phyloP scores from a whole-genome alignment of 2,113 vertebrate species.

The Neotoma lepida region DNA sequence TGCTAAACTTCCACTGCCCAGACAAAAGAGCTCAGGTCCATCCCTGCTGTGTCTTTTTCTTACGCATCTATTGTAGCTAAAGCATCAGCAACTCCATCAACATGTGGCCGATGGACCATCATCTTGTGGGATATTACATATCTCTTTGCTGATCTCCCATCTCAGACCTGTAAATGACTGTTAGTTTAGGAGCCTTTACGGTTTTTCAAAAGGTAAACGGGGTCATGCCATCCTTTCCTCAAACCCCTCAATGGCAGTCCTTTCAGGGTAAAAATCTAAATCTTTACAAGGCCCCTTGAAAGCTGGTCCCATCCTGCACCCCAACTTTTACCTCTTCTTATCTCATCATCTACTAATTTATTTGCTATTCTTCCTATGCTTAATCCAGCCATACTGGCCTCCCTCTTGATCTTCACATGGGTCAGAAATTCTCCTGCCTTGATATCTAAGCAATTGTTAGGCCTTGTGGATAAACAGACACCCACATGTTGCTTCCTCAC shows the following conservation, averaged over 20 bases:
- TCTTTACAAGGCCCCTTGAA: background rate
- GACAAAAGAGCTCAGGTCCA: background rate
- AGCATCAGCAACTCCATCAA: background rate
- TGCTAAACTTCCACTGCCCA: background rate
- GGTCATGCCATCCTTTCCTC: background rate
- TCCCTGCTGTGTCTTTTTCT: background rate
- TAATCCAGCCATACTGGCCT: background rate
- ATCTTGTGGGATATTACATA: background rate
- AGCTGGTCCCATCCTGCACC: background rate
- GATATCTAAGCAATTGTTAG: background rate
- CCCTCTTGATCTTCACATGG: background rate
- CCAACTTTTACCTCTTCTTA: background rate
- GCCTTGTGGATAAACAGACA: background rate
- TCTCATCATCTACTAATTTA: background rate
- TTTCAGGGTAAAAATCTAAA: constrained; percentile 5
- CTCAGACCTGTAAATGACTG: background rate
- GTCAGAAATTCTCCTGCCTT: constrained; percentile 28
- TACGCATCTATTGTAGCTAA: background rate
- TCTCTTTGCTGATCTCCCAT: background rate
- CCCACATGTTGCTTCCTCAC: background rate
- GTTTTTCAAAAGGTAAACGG: background rate
- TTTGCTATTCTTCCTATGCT: background rate
- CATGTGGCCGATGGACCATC: background rate
- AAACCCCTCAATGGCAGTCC: background rate
- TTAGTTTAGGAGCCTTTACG: background rate